Base-by-base conservation (phyloP, 2,888 invertebrate genomes). In the Suillia variegata region DNA sequence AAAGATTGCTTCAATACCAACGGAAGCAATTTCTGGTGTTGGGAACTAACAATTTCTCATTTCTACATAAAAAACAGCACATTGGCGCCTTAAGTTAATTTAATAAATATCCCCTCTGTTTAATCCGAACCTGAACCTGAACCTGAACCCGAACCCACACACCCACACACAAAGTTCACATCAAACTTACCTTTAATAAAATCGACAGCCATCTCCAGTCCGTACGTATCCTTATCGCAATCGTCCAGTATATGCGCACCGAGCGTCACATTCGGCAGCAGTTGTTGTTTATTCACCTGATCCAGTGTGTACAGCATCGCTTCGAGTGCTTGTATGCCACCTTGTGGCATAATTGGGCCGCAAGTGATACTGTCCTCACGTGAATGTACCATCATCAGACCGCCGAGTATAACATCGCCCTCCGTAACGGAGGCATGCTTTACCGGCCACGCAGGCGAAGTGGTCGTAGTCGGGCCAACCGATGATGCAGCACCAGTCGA, bases 171-270 rank as follows among this genome's bases (percentile, higher is more conserved):
- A 26, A 26, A 26, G 10, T 10, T 10, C 26, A 26, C 5, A 26
- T 10, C 10, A 5, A 26, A 80, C 87, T 84, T 83, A 96, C 96
- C 96, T 90, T 96, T 94, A 64, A 96, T 96, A 80, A 96, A 96
- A 83, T 96, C 96, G 15, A 96, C 93, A 15, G 96, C 94, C 90
- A 96, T 96, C 80, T 96, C 96, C 67, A 96, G 84, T 1, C 96
- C 96, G 75, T 96, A 96, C 0, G 96, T 96, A 79, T 96, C 96
- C 83, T 94, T 93, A 84, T 96, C 96, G 81, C 96, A 96, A 82
- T 96, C 96, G 77, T 96, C 96, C 64, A 96, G 85, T 55, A 96
- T 89, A 77, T 95, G 92, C 10, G 94, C 94, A 38, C 96, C 96
- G 12, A 96, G 83, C 4, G 85, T 88, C 55, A 95, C 88, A 54